These are phyloP conservation scores for Irena cyanogastra DNA, from an alignment of 2,113 vertebrate species.

Conservation along the genomic window DNA sequence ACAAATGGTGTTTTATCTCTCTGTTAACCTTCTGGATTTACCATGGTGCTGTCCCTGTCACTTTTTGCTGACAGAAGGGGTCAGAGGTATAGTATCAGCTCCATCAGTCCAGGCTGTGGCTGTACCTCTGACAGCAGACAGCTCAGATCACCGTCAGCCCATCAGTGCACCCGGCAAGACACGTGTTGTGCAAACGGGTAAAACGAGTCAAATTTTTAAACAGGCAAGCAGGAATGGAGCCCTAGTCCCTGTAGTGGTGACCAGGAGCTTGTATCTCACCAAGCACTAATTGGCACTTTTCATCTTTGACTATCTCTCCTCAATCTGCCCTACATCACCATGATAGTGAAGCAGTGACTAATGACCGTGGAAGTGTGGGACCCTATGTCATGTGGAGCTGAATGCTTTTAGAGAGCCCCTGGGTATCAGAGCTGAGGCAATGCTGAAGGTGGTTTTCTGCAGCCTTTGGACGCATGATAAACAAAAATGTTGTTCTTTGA, in stretches of 20 bases:
- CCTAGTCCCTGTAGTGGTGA: neutral
- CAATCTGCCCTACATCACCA: neutral
- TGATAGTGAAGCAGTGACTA: neutral
- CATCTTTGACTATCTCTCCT: neutral
- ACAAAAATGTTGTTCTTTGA: neutral
- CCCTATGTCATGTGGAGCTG: rapidly evolving
- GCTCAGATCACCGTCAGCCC: neutral
- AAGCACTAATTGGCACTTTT: neutral
- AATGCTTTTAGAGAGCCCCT: neutral
- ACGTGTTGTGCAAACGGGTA: rapidly evolving
- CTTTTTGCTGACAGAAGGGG: neutral
- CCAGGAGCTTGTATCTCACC: neutral
- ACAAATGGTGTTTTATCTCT: neutral
- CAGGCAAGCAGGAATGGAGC: neutral
- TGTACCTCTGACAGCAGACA: neutral
- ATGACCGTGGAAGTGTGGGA: neutral
- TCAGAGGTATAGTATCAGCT: neutral
- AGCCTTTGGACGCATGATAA: neutral
- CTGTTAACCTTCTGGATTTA: neutral
- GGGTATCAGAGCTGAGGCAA: neutral
- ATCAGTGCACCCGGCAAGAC: rapidly evolving
- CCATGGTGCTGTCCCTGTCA: neutral
- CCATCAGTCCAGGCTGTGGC: neutral
- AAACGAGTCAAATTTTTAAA: neutral
- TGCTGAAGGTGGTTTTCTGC: neutral